Base-by-base conservation (phyloP, 2,888 invertebrate species). In the Nebria salina region DNA sequence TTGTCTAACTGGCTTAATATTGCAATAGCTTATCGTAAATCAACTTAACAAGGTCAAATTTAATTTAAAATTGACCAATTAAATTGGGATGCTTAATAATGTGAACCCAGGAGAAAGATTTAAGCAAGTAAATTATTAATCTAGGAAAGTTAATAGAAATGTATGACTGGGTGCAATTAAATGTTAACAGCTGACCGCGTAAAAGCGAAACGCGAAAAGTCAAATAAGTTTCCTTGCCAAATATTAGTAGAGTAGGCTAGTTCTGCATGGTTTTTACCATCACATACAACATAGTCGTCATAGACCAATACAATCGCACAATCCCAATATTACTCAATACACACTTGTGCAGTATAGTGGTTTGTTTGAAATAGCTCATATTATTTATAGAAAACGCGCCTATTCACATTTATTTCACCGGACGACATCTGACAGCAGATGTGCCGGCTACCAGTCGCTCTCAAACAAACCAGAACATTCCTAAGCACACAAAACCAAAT, bases 311-410 rank as follows among this genome's bases (percentile, higher is more conserved):
- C 66, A 66, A 7, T 25, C 15, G 9, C 26, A 20, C 70, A 70
- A 54, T 54, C 13, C 54, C 54, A 54, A 54, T 54, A 54, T 54
- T 54, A 13, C 41, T 78, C 20, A 65, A 72, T n/a, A 15, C 80
- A 75, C 64, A 64, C 64, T 77, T 26, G 65, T 73, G 65, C 65
- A 54, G 70, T 75, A 34, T 25, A 20, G 70, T n/a, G 34, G 34
- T 34, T 70, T 34, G 80, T 74, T 80, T 75, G 66, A 80, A 80
- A 80, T 80, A 80, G 80, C 80, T 75, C 54, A 75, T 34, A 75
- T 75, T 80, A 80, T 80, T 80, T 70, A 80, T 80, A 80, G 80
- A 80, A 75, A 80, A 75, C 75, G 75, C 75, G 75, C 75, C 80
- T 80, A 80, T 80, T 80, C 80, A 70, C 75, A 80, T 80, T 75